These are phyloP conservation scores for Doris montereyensis DNA, from an alignment of 2,888 invertebrate genomes.

Conservation along the genomic window DNA sequence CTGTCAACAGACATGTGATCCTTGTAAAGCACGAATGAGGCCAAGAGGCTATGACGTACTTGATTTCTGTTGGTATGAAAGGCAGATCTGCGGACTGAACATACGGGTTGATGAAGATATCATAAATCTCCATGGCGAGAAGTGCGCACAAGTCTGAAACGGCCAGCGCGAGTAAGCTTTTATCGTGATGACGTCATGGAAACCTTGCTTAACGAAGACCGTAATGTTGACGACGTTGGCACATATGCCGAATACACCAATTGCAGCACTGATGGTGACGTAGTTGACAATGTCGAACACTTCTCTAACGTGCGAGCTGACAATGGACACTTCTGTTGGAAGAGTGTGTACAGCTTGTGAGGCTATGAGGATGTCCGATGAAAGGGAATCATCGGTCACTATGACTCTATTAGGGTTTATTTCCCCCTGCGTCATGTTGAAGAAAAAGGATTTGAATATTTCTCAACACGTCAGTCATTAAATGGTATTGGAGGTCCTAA, in stretches of 20 bases:
- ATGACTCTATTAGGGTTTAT: too few species aligned
- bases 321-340: not conserved
- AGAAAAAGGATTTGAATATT: too few species aligned
- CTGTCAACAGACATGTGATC: conserved; percentile 15
- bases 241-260: not conserved
- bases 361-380: too few species aligned
- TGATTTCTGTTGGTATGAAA: conserved; percentile 92
- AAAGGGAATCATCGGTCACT: too few species aligned
- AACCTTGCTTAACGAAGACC: conserved; percentile 2
- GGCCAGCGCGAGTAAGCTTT: conserved; percentile 12
- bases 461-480: too few species aligned
- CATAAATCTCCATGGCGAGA: conserved; percentile 3
- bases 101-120: conserved; percentile 8
- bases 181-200: conserved; percentile 20
- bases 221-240: conserved; percentile 12
- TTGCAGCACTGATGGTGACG: not conserved
- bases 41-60: conserved; percentile 72
- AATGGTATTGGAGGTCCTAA: too few species aligned
- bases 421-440: too few species aligned
- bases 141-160: conserved; percentile 6
- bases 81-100: conserved; percentile 73
- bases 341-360: not conserved
- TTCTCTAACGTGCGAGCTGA: not conserved
- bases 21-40: conserved; percentile 18
- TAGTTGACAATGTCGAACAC: not conserved